These are phyloP conservation scores for Drosophila nikananu DNA, from an alignment of 1,140 invertebrate genomes.

Conservation along the genomic window DNA sequence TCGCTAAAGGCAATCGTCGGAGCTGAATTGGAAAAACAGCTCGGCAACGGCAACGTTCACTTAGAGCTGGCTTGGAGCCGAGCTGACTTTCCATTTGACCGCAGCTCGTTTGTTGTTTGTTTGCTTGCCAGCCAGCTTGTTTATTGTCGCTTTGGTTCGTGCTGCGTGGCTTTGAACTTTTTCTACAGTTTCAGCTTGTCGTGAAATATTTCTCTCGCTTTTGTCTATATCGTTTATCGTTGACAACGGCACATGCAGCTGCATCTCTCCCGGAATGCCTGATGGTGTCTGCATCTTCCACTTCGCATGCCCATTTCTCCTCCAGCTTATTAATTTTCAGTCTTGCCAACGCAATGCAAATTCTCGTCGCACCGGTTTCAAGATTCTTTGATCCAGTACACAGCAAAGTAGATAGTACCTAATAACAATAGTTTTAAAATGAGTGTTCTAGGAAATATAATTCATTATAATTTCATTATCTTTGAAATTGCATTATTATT, in stretches of 20 bases:
- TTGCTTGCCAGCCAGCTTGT: conserved; percentile 49
- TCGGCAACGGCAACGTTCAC: conserved; percentile 48
- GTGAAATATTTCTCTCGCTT: conserved; percentile 55
- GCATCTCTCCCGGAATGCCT: conserved; percentile 29
- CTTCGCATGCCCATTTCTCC: not conserved
- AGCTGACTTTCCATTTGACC: conserved; percentile 81
- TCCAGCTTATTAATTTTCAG: conserved; percentile 42
- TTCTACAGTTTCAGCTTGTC: conserved; percentile 40
- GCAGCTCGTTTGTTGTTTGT: conserved; percentile 62
- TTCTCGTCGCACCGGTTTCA: conserved; percentile 69
- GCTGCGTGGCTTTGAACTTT: conserved; percentile 71
- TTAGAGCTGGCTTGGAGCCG: conserved; percentile 14
- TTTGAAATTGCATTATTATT: no score
- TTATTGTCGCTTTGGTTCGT: conserved; percentile 65
- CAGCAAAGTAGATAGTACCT: not conserved
- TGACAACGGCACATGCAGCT: conserved; percentile 54
- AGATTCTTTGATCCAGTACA: not conserved
- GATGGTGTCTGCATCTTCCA: not conserved
- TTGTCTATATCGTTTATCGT: conserved; percentile 32
- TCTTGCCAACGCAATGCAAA: conserved; percentile 33
- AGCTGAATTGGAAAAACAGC: conserved; percentile 74
- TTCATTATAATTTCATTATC: no score
- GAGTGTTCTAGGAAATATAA: not conserved
- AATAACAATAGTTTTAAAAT: not conserved
- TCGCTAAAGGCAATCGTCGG: conserved; percentile 29